Evolutionary conservation across 1,140 invertebrate genomes (phyloP).

Genomic region (Scaptodrosophila lebanonensis): DNA sequence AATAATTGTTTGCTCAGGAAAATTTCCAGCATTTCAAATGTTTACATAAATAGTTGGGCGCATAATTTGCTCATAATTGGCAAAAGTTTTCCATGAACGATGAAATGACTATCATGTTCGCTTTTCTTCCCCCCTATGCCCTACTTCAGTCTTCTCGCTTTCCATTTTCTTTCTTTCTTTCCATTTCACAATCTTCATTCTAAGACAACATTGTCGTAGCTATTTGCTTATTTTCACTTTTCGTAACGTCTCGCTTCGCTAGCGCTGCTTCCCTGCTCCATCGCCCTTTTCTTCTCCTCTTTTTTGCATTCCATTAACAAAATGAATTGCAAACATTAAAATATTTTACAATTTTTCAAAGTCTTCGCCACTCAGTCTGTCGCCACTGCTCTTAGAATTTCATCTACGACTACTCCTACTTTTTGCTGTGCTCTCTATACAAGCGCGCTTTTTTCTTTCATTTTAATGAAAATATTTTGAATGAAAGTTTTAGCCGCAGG

Average conservation of each 20-base stretch:
- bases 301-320: conserved; percentile 40
- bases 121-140: too few relatives aligned
- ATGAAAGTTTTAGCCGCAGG: conserved; percentile 55
- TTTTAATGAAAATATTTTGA: conserved; percentile 50
- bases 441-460: too few relatives aligned
- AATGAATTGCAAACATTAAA: conserved; percentile 57
- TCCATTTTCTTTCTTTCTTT: not conserved
- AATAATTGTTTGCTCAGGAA: conserved; percentile 59
- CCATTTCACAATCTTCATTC: too few relatives aligned
- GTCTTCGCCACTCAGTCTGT: not conserved
- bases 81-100: conserved; percentile 10
- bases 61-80: not conserved
- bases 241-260: not conserved
- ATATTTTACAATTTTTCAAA: conserved; percentile 17
- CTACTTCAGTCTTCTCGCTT: not conserved
- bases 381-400: not conserved
- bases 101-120: not conserved
- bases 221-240: not conserved
- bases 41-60: conserved; percentile 31
- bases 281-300: not conserved
- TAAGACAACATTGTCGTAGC: too few relatives aligned
- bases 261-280: not conserved
- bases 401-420: too few relatives aligned
- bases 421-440: too few relatives aligned
- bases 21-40: conserved; percentile 34